These are phyloP conservation scores for Microctonus brassicae DNA, from an alignment of 2,888 invertebrate genomes.

Conservation along the genomic window DNA sequence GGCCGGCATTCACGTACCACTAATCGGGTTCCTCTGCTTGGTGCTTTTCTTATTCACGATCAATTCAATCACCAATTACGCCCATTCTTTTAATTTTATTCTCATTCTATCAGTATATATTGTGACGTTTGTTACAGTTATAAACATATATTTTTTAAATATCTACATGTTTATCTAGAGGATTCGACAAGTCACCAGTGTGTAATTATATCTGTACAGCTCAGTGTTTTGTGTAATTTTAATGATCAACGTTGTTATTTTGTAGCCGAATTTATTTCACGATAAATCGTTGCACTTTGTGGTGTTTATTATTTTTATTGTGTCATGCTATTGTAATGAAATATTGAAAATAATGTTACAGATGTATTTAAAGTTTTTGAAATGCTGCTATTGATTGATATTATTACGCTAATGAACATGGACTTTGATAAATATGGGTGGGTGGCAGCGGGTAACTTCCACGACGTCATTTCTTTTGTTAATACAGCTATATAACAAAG, in stretches of 20 bases:
- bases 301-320: background rate
- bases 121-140: background rate
- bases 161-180: background rate
- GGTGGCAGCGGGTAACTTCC: background rate
- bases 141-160: background rate
- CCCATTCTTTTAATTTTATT: background rate
- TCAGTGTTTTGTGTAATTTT: background rate
- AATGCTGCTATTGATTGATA: background rate
- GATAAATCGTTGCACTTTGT: background rate
- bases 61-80: background rate
- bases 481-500: background rate
- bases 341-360: background rate
- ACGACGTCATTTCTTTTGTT: background rate
- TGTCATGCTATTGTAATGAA: background rate
- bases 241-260: background rate
- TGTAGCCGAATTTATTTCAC: background rate
- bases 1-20: conserved; percentile 65
- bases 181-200: background rate
- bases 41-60: background rate
- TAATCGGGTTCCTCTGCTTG: background rate
- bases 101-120: background rate
- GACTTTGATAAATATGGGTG: background rate
- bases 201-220: background rate
- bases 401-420: background rate
- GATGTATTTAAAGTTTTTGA: background rate